Evolutionary conservation across 2,888 invertebrate genomes (phyloP).

Genomic region (Rhingia campestris): DNA sequence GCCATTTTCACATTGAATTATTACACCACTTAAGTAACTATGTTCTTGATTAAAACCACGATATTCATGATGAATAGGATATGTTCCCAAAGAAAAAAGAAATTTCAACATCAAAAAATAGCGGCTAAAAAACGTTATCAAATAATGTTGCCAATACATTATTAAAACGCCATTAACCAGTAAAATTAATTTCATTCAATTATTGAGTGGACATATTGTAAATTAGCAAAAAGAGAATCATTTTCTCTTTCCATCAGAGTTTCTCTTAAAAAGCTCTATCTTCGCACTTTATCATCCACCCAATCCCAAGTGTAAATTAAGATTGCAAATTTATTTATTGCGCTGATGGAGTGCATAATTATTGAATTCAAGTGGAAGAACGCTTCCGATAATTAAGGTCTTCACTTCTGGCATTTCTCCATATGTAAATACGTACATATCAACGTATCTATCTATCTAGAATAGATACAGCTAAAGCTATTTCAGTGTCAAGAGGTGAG

Average conservation of each 20-base stretch:
- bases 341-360: conserved; percentile 58
- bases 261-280: conserved; percentile 43
- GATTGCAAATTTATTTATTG: conserved; percentile 33
- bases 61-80: too few relatives aligned
- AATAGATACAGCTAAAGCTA: conserved; percentile 53
- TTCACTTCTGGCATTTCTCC: conserved; percentile 48
- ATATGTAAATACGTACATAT: conserved; percentile 11
- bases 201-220: too few relatives aligned
- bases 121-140: too few relatives aligned
- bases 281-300: neutral
- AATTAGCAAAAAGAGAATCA: neutral
- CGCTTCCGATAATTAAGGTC: conserved; percentile 51
- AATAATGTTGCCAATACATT: too few relatives aligned
- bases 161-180: too few relatives aligned
- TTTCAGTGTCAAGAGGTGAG: conserved; percentile 68
- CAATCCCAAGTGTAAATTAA: neutral
- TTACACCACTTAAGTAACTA: too few relatives aligned
- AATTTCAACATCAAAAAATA: too few relatives aligned
- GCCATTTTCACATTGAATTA: too few relatives aligned
- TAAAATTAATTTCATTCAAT: too few relatives aligned
- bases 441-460: conserved; percentile 2
- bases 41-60: too few relatives aligned
- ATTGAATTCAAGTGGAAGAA: conserved; percentile 47
- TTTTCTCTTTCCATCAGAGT: neutral
- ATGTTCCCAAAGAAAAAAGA: too few relatives aligned